These are phyloP conservation scores for Dyspetes luteomarginatus DNA, from an alignment of 2,888 invertebrate species.

Conservation along the genomic window DNA sequence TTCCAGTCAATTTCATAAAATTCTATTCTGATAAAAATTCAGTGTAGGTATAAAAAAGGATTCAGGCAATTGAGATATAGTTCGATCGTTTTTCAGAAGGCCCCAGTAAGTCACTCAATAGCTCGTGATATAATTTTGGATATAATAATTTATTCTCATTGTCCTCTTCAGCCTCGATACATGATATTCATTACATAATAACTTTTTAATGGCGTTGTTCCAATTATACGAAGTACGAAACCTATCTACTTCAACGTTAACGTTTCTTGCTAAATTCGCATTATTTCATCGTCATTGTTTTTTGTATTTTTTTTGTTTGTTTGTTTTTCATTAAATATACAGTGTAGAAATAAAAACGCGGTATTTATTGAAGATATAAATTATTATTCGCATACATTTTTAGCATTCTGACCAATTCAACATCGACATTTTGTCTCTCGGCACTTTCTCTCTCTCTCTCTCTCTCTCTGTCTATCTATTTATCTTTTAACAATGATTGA, in stretches of 20 bases:
- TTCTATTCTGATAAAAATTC: no score
- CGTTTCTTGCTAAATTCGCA: slow-evolving; percentile 68
- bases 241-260: slow-evolving; percentile 74
- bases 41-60: no score
- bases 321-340: slow-evolving; percentile 75
- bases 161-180: slow-evolving; percentile 74
- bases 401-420: slow-evolving; percentile 37
- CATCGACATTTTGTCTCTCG: slow-evolving; percentile 37
- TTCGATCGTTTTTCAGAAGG: no score
- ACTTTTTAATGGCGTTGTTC: slow-evolving; percentile 74
- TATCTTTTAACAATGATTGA: slow-evolving; percentile 67
- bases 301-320: slow-evolving; percentile 50
- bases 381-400: slow-evolving; percentile 56
- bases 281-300: slow-evolving; percentile 31
- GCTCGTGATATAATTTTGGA: slow-evolving; percentile 61
- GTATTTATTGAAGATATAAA: slow-evolving; percentile 66
- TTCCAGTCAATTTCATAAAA: no score
- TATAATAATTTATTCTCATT: slow-evolving; percentile 78
- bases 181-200: slow-evolving; percentile 75
- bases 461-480: slow-evolving; percentile 35
- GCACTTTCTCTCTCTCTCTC: background rate
- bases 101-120: background rate
- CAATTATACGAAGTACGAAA: slow-evolving; percentile 78
- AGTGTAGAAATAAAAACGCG: slow-evolving; percentile 70
- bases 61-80: no score